A percentile compares a stretch with the other conserved stretches of the same genome.
phyloP scores from a whole-genome alignment of 2,113 vertebrate genomes.

The Burhinus oedicnemus region DNA sequence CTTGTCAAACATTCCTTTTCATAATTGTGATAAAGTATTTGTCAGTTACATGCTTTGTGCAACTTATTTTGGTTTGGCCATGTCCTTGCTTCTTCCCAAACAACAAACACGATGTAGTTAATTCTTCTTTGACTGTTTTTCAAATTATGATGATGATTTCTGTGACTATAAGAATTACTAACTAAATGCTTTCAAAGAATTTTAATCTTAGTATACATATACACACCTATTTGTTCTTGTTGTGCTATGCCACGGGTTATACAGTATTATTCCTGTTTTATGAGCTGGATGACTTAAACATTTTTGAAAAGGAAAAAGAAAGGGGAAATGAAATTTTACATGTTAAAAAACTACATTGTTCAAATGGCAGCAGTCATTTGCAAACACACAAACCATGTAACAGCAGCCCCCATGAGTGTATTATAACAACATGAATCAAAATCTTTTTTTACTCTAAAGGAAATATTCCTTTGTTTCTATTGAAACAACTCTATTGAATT shows the following conservation, averaged over 20 bases:
- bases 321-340: not conserved
- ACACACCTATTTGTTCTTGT: not conserved
- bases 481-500: not conserved
- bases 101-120: not conserved
- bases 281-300: not conserved
- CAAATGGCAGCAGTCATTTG: not conserved
- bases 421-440: not conserved
- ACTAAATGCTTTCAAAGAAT: not conserved
- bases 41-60: not conserved
- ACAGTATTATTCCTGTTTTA: not conserved
- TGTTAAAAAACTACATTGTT: not conserved
- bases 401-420: not conserved
- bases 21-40: not conserved
- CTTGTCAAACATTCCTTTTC: not conserved
- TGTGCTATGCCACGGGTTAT: not conserved
- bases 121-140: not conserved
- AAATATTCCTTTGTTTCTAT: not conserved
- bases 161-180: not conserved
- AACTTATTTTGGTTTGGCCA: not conserved
- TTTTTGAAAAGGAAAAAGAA: not conserved
- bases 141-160: not conserved
- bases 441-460: not conserved
- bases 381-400: not conserved
- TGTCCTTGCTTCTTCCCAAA: not conserved
- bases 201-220: not conserved